These are phyloP conservation scores for Toxostoma redivivum DNA, from an alignment of 2,113 vertebrate genomes.

Conservation along the genomic window DNA sequence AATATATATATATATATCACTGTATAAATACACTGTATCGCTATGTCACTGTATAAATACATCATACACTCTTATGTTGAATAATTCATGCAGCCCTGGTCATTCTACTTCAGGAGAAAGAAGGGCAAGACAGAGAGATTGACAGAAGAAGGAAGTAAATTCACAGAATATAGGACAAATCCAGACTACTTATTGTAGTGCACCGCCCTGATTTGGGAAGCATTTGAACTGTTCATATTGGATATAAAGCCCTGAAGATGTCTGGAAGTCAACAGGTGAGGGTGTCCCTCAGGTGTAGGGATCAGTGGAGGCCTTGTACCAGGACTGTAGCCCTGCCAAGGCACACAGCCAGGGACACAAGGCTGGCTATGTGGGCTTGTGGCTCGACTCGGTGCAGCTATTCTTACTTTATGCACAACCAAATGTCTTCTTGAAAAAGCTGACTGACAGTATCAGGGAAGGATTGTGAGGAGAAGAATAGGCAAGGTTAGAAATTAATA, in stretches of 20 bases:
- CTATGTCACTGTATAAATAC: constrained; percentile 61
- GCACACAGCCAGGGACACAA: not conserved
- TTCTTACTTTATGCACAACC: not conserved
- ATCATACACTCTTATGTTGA: constrained; percentile 59
- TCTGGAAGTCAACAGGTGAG: constrained; percentile 2
- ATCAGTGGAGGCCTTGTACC: not conserved
- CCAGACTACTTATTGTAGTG: constrained; percentile 26
- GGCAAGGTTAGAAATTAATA: not conserved
- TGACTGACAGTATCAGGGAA: not conserved
- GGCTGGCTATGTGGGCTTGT: not conserved
- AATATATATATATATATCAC: constrained; percentile 43
- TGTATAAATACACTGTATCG: constrained; percentile 54
- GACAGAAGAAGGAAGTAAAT: constrained; percentile 36
- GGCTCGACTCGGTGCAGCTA: not conserved
- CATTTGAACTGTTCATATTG: constrained; percentile 13
- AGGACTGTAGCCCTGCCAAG: not conserved
- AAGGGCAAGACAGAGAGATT: constrained; percentile 34
- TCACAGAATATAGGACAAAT: constrained; percentile 42
- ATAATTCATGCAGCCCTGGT: constrained; percentile 58
- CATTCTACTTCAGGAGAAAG: constrained; percentile 42
- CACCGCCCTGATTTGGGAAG: constrained; percentile 5
- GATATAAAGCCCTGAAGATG: not conserved
- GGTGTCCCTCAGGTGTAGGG: not conserved
- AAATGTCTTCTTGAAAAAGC: not conserved
- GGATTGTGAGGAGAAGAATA: not conserved